phyloP scores from a whole-genome alignment of 2,113 vertebrate species.

The Haemorhous mexicanus region DNA sequence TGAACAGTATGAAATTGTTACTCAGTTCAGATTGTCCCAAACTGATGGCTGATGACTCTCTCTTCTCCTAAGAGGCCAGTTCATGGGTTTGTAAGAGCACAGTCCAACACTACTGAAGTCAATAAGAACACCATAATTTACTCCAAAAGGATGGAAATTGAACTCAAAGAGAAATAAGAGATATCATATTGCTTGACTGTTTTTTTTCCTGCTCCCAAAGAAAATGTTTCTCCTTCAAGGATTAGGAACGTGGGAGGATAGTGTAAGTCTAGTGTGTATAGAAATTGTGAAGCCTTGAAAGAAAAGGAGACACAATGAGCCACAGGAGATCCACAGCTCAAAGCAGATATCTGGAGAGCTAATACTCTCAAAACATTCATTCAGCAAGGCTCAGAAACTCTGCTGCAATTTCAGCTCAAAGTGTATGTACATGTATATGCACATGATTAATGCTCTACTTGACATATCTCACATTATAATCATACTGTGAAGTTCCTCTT shows the following conservation, averaged over 20 bases:
- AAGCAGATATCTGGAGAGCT: background rate
- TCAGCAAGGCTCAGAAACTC: background rate
- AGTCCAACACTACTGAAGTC: background rate
- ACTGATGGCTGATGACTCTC: background rate
- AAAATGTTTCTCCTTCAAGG: background rate
- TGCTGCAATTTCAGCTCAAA: background rate
- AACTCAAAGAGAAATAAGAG: background rate
- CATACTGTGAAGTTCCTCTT: background rate
- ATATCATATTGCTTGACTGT: background rate
- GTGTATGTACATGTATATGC: background rate
- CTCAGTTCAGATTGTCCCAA: background rate
- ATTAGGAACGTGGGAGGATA: background rate
- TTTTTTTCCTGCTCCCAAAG: background rate
- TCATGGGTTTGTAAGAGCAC: background rate
- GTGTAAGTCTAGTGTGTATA: background rate
- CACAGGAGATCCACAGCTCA: background rate
- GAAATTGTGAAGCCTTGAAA: background rate
- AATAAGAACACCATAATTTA: background rate
- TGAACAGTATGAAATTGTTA: background rate
- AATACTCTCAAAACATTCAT: background rate
- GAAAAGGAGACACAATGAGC: background rate
- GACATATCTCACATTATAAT: background rate
- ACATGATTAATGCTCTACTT: background rate
- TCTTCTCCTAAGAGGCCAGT: background rate
- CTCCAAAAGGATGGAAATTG: background rate